These are phyloP conservation scores for Typhlichthys subterraneus DNA, from an alignment of 2,797 vertebrate species.

Conservation along the genomic window DNA sequence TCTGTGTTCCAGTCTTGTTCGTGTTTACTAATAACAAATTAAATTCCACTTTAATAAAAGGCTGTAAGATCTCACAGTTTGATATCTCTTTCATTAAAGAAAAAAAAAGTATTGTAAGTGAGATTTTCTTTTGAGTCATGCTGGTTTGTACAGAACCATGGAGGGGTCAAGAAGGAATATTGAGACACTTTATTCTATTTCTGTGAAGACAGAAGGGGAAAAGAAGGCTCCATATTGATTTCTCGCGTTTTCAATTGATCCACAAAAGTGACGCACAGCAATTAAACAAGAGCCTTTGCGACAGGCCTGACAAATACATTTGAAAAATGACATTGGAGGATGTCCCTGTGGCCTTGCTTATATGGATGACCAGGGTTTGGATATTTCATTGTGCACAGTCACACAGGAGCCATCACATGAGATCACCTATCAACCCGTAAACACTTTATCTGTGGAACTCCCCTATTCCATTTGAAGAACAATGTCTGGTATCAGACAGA, in stretches of 20 bases:
- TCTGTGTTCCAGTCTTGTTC: background rate
- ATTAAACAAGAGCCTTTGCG: conserved; percentile 55
- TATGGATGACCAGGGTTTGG: conserved; percentile 47
- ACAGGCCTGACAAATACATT: conserved; percentile 62
- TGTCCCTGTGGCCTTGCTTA: conserved; percentile 53
- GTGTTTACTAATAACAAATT: conserved; percentile 3
- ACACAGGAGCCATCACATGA: conserved; percentile 52
- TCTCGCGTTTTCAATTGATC: conserved; percentile 47
- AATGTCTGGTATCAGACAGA: conserved; percentile 45
- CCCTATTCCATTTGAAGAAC: conserved; percentile 63
- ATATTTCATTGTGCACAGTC: conserved; percentile 64
- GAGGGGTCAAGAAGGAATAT: conserved; percentile 29
- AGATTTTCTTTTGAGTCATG: conserved; percentile 3
- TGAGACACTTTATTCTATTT: conserved; percentile 28
- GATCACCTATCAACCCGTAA: conserved; percentile 56
- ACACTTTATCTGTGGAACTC: conserved; percentile 59
- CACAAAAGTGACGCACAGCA: conserved; percentile 59
- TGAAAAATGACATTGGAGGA: conserved; percentile 59
- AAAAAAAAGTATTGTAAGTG: background rate
- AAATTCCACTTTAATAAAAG: conserved; percentile 17
- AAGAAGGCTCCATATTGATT: conserved; percentile 51
- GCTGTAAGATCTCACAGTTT: background rate
- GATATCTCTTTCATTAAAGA: background rate
- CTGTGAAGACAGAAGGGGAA: conserved; percentile 24
- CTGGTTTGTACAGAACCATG: too few species aligned